A percentile compares a stretch with the other conserved stretches of the same genome.
phyloP scores from a whole-genome alignment of 2,888 invertebrate genomes.

The Matsumyia berberina region DNA sequence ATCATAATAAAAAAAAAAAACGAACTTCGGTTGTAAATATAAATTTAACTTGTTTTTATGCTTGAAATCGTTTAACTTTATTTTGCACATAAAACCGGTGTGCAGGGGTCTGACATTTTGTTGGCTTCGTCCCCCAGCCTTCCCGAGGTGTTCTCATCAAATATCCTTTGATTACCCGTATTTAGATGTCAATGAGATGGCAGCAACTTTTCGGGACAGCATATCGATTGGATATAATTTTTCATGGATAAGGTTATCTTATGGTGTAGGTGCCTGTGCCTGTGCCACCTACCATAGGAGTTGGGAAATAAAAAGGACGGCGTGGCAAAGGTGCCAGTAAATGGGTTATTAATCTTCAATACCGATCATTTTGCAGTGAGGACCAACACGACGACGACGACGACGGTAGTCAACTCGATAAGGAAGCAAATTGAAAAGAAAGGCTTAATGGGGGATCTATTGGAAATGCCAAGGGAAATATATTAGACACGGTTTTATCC shows the following conservation, averaged over 20 bases:
- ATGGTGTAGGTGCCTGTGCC: slow-evolving; percentile 20
- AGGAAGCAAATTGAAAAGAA: slow-evolving; percentile 26
- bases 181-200: slow-evolving; percentile 35
- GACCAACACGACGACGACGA: not conserved
- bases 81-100: slow-evolving; percentile 14
- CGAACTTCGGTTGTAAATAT: not conserved
- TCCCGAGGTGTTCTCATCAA: slow-evolving; percentile 13
- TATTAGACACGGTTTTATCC: not conserved
- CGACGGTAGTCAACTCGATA: slow-evolving; percentile 30
- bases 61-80: slow-evolving; percentile 40
- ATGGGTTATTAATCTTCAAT: slow-evolving; percentile 47
- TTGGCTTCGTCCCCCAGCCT: not conserved
- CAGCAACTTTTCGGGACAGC: not conserved
- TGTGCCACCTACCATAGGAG: not conserved
- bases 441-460: slow-evolving; percentile 8
- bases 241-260: slow-evolving; percentile 38
- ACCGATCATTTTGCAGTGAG: slow-evolving; percentile 3
- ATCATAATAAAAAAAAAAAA: not conserved
- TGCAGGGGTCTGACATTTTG: not conserved
- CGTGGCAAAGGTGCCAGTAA: slow-evolving; percentile 21
- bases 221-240: slow-evolving; percentile 44
- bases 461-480: slow-evolving; percentile 5
- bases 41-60: slow-evolving; percentile 24
- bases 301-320: slow-evolving; percentile 7
- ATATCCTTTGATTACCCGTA: slow-evolving; percentile 35